Conservation (phyloP, 2,888 invertebrate species). For the Cerastoderma edule region DNA sequence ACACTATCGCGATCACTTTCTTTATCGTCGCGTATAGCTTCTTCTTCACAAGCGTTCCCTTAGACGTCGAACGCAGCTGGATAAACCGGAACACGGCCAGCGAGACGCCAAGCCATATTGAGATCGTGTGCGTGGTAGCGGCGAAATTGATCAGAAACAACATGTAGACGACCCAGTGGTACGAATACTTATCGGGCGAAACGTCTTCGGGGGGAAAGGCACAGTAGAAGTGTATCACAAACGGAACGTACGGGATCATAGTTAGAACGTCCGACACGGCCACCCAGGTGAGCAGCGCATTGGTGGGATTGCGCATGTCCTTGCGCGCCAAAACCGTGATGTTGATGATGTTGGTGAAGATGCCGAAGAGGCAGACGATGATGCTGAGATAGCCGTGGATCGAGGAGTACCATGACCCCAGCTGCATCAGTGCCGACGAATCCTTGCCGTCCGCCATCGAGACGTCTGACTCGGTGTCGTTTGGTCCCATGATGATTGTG, state of each 20-base stretch:
- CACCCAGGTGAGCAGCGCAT: constrained; percentile 92
- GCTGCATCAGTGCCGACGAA: constrained; percentile 44
- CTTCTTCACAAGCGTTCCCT: constrained; percentile 71
- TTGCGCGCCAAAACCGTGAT: constrained; percentile 92
- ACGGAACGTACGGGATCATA: constrained; percentile 95
- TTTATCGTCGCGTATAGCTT: constrained; percentile 69
- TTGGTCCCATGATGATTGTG: constrained; percentile 22
- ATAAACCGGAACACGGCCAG: constrained; percentile 95
- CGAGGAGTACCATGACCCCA: constrained; percentile 71
- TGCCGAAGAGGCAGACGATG: constrained; percentile 94
- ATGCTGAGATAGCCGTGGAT: constrained; percentile 94
- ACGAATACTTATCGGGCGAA: constrained; percentile 75
- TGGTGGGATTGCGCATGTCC: constrained; percentile 95
- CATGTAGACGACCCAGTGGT: constrained; percentile 83
- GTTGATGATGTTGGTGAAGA: constrained; percentile 94
- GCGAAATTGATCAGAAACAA: constrained; percentile 93
- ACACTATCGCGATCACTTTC: constrained; percentile 87
- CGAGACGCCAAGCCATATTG: constrained; percentile 96
- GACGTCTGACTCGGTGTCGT: neutral
- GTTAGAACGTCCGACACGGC: constrained; percentile 96
- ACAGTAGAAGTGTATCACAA: constrained; percentile 88
- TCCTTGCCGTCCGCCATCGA: neutral
- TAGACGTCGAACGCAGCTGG: constrained; percentile 77
- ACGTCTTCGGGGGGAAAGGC: constrained; percentile 63
- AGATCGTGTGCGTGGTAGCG: constrained; percentile 95